Percentiles rank a stretch among this genome's conserved stretches.
Conservation (phyloP, 2,888 invertebrate genomes). For the Mythimna pallens region DNA sequence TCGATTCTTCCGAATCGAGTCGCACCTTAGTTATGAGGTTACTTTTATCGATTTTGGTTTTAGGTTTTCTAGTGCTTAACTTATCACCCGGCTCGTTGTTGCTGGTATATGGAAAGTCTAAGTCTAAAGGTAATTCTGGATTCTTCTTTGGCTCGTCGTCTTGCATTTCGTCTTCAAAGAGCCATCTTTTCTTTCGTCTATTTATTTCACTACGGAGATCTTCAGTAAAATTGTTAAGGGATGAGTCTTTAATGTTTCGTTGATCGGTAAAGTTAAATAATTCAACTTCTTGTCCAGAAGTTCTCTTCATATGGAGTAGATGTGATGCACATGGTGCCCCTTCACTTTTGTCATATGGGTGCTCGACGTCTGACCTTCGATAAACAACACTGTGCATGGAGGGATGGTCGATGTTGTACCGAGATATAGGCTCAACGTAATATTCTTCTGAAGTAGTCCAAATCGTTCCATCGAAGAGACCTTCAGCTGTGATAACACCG, state of each 20-base stretch:
- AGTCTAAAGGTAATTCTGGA: slow-evolving; percentile 92
- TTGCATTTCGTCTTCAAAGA: slow-evolving; percentile 92
- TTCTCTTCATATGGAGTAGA: slow-evolving; percentile 88
- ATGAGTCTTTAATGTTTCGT: slow-evolving; percentile 74
- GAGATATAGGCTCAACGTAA: slow-evolving; percentile 95
- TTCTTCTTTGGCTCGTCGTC: slow-evolving; percentile 91
- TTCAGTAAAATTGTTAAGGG: slow-evolving; percentile 80
- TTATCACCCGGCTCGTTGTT: slow-evolving; percentile 90
- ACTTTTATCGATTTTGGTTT: slow-evolving; percentile 89
- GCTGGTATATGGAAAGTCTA: slow-evolving; percentile 92
- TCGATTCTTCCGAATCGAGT: slow-evolving; percentile 88
- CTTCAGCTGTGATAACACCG: slow-evolving; percentile 96
- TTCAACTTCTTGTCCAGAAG: slow-evolving; percentile 80
- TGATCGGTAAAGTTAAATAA: slow-evolving; percentile 83
- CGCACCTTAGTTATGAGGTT: slow-evolving; percentile 89
- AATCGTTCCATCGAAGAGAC: slow-evolving; percentile 97
- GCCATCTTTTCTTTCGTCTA: slow-evolving; percentile 91
- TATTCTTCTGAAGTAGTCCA: slow-evolving; percentile 94
- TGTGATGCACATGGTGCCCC: slow-evolving; percentile 91
- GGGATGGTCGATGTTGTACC: slow-evolving; percentile 91
- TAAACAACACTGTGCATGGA: slow-evolving; percentile 96
- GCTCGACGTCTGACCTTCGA: slow-evolving; percentile 94
- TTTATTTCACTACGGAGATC: slow-evolving; percentile 82
- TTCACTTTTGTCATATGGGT: slow-evolving; percentile 80
- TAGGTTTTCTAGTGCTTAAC: slow-evolving; percentile 87